A percentile compares a stretch with the other conserved stretches of the same genome.
Conservation (phyloP, 2,113 vertebrate species). For the Aphelocoma coerulescens region DNA sequence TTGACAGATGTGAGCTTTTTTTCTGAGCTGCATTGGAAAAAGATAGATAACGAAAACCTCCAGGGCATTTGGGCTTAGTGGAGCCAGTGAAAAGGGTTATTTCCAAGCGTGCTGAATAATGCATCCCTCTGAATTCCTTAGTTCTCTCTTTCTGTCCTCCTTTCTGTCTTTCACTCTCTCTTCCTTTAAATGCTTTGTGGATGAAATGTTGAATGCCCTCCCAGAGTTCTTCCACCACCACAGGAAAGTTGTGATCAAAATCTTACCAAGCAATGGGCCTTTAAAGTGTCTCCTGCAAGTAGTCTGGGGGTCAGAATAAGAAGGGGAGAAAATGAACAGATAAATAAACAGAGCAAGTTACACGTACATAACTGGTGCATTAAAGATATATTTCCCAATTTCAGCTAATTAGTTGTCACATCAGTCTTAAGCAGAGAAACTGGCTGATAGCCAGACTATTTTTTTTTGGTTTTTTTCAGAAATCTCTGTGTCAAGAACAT, state of each 20-base stretch:
- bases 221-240: background rate
- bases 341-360: background rate
- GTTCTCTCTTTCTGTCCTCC: constrained; percentile 51
- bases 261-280: background rate
- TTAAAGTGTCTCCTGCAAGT: background rate
- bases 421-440: constrained; percentile 33
- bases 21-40: constrained; percentile 48
- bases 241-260: constrained; percentile 15
- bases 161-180: constrained; percentile 24
- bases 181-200: constrained; percentile 29
- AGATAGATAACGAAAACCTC: constrained; percentile 66
- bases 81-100: constrained; percentile 65
- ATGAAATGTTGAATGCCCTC: constrained; percentile 2
- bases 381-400: constrained; percentile 46
- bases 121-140: constrained; percentile 60
- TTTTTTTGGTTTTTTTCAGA: background rate
- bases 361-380: background rate
- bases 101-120: constrained; percentile 64
- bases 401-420: constrained; percentile 60
- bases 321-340: background rate
- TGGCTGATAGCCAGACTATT: constrained; percentile 14
- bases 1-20: constrained; percentile 68
- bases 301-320: background rate
- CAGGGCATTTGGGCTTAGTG: constrained; percentile 65
- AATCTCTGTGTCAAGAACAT: background rate